Conservation (phyloP, 2,797 vertebrate species). For the Lateolabrax maculatus region DNA sequence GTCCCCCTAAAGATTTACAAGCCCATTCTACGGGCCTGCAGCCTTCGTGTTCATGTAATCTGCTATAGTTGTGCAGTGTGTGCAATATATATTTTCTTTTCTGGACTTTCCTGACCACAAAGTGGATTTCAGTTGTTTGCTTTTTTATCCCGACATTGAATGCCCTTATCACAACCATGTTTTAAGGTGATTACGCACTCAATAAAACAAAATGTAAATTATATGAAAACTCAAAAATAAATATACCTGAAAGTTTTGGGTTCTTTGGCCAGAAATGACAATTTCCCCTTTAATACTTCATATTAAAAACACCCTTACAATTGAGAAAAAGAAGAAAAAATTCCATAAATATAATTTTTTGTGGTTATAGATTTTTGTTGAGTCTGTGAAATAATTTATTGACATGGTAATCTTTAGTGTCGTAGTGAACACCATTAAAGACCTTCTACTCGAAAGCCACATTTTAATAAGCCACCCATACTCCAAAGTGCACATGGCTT, state of each 20-base stretch:
- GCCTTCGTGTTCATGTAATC: background rate
- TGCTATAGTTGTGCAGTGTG: background rate
- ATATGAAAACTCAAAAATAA: background rate
- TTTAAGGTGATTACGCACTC: background rate
- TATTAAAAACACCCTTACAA: background rate
- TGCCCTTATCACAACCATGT: no score
- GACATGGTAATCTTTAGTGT: background rate
- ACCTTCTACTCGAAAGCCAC: background rate
- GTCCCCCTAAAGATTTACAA: no score
- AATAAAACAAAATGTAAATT: background rate
- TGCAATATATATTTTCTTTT: background rate
- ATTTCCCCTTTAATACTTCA: background rate
- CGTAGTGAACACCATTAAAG: background rate
- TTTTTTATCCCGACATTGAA: background rate
- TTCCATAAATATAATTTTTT: background rate
- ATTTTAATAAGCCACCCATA: background rate
- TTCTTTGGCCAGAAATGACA: background rate
- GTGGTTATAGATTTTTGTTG: background rate
- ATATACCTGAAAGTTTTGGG: no score
- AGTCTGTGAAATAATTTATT: background rate
- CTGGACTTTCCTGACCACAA: background rate
- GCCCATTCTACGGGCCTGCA: background rate
- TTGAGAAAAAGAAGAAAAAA: background rate
- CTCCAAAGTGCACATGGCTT: background rate
- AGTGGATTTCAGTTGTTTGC: background rate